Conservation (phyloP, 2,113 vertebrate species). For the Cercopithecus mona region DNA sequence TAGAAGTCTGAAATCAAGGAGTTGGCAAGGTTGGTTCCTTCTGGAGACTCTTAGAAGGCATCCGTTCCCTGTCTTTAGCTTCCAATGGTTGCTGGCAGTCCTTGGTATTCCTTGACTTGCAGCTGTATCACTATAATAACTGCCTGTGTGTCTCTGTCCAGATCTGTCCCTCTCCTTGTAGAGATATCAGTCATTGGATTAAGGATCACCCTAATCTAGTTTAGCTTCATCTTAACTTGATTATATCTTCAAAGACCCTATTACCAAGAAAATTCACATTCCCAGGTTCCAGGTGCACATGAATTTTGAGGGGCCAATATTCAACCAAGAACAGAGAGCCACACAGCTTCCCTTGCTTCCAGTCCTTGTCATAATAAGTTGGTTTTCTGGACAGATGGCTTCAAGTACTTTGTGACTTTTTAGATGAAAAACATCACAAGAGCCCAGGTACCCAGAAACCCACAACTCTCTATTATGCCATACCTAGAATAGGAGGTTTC, state of each 20-base stretch:
- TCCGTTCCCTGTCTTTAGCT: not conserved
- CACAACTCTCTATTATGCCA: not conserved
- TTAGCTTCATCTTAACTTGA: not conserved
- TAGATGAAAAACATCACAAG: not conserved
- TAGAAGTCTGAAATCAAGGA: not conserved
- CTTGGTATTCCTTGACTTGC: not conserved
- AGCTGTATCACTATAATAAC: not conserved
- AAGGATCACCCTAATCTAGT: not conserved
- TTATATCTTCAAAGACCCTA: not conserved
- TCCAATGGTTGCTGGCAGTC: not conserved
- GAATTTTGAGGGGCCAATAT: no score
- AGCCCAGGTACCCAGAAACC: not conserved
- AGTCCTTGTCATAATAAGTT: not conserved
- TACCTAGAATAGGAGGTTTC: not conserved
- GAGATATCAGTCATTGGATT: not conserved
- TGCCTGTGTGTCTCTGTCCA: not conserved
- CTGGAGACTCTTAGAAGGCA: not conserved
- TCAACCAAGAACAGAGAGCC: not conserved
- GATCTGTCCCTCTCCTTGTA: not conserved
- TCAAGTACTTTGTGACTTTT: not conserved
- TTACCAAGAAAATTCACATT: not conserved
- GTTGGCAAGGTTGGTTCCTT: not conserved
- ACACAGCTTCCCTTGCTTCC: not conserved
- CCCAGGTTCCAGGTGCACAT: not conserved
- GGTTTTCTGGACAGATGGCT: not conserved